Percentiles rank a stretch among this genome's conserved stretches.
These are phyloP conservation scores for Drosophila meridiana DNA, from an alignment of 2,888 invertebrate genomes.

Conservation along the genomic window DNA sequence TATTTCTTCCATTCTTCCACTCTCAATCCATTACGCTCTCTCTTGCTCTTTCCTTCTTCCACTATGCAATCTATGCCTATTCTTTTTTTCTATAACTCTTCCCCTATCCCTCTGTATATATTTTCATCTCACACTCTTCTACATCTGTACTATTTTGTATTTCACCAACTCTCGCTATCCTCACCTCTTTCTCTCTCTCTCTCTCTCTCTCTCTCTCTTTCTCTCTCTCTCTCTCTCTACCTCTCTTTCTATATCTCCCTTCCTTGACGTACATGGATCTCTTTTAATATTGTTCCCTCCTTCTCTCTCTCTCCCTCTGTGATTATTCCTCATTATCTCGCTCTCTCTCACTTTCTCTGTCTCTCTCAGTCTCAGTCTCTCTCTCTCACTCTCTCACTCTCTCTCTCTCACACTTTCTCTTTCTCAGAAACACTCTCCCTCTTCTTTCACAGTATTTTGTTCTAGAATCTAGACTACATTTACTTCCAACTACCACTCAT, in stretches of 20 bases:
- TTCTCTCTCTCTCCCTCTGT: neutral
- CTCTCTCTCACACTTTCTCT: neutral
- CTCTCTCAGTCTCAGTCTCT: neutral
- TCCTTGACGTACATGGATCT: neutral
- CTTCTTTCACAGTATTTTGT: neutral
- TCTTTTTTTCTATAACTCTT: neutral
- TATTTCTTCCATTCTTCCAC: too few species aligned
- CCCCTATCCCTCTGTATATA: neutral
- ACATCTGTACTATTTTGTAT: too few species aligned
- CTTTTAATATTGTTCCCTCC: neutral
- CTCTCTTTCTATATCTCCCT: neutral
- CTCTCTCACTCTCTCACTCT: neutral
- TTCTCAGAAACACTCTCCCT: neutral
- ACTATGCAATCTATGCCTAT: neutral
- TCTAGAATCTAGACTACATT: neutral
- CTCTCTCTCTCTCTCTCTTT: too few species aligned
- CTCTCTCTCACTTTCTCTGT: neutral
- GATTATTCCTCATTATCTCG: neutral
- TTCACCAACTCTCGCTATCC: neutral
- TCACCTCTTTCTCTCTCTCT: neutral
- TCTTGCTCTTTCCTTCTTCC: too few species aligned
- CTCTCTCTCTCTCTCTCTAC: neutral
- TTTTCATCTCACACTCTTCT: too few species aligned
- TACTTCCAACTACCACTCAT: neutral
- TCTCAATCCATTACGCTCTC: too few species aligned